Conservation (phyloP, 2,797 vertebrate genomes). For the Salmo trutta region DNA sequence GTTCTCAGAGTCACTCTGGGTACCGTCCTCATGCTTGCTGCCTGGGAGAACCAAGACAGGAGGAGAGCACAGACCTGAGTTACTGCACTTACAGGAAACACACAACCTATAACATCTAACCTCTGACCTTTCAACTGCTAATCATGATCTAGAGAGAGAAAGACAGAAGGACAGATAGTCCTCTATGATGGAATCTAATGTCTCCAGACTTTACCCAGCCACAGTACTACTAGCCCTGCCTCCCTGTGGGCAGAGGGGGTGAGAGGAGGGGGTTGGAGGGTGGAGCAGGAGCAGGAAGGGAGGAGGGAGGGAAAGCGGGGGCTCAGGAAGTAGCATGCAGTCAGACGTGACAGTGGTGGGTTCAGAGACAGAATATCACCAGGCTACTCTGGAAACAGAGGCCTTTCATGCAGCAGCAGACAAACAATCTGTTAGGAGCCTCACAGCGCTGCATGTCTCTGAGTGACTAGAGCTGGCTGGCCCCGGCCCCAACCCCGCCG, state of each 20-base stretch:
- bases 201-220: slow-evolving; percentile 66
- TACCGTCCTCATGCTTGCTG: slow-evolving; percentile 97
- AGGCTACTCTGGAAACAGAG: slow-evolving; percentile 46
- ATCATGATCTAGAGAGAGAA: background rate
- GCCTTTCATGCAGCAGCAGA: slow-evolving; percentile 61
- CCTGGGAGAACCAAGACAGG: slow-evolving; percentile 69
- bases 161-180: background rate
- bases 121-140: background rate
- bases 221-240: slow-evolving; percentile 54
- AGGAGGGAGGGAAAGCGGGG: slow-evolving; percentile 18
- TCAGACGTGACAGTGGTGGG: slow-evolving; percentile 38
- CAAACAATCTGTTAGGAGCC: slow-evolving; percentile 72
- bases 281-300: slow-evolving; percentile 10
- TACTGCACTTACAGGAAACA: background rate
- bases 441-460: slow-evolving; percentile 67
- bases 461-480: slow-evolving; percentile 47
- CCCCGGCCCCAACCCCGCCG: too few species aligned
- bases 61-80: background rate
- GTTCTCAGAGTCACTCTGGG: slow-evolving; percentile 96
- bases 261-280: slow-evolving; percentile 37
- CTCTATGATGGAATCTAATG: slow-evolving; percentile 41
- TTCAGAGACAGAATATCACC: background rate
- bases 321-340: slow-evolving; percentile 38
- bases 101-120: background rate
- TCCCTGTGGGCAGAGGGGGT: slow-evolving; percentile 23